These are phyloP conservation scores for Penaeus indicus DNA, from an alignment of 1,140 invertebrate genomes.

Conservation along the genomic window DNA sequence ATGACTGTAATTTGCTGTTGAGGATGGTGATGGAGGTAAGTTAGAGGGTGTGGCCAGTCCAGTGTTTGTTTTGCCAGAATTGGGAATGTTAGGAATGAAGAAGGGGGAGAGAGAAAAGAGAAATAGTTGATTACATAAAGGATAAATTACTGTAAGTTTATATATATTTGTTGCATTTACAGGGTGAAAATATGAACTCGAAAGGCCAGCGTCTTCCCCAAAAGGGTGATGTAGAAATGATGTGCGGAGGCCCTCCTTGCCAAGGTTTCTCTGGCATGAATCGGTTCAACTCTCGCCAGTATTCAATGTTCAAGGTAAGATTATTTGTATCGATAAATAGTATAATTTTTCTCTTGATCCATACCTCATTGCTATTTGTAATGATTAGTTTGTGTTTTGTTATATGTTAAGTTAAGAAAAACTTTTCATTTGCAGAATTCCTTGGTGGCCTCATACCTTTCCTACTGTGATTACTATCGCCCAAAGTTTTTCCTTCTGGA, in stretches of 20 bases:
- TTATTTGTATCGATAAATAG: not conserved
- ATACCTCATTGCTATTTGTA: not conserved
- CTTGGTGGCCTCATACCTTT: slow-evolving; percentile 85
- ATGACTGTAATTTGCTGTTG: slow-evolving; percentile 85
- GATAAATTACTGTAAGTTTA: not conserved
- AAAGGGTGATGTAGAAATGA: slow-evolving; percentile 85
- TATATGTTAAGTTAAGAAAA: not conserved
- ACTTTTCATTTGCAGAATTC: slow-evolving; percentile 78
- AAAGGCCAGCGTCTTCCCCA: slow-evolving; percentile 79
- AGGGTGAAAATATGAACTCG: slow-evolving; percentile 74
- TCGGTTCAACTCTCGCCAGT: slow-evolving; percentile 87
- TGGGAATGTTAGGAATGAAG: not conserved
- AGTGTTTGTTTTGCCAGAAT: too few species aligned
- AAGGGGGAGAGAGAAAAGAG: not conserved
- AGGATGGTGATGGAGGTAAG: slow-evolving; percentile 76
- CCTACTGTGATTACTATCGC: slow-evolving; percentile 89
- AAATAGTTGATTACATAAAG: not conserved
- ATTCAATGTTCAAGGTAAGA: slow-evolving; percentile 83
- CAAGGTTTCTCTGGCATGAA: slow-evolving; percentile 94
- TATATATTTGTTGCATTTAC: not conserved
- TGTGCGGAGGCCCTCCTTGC: slow-evolving; percentile 92
- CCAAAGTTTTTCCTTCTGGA: slow-evolving; percentile 89
- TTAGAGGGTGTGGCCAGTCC: not conserved
- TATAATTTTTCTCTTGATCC: not conserved
- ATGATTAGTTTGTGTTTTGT: not conserved